phyloP scores from a whole-genome alignment of 2,113 vertebrate genomes.

The Megaceryle torquata region DNA sequence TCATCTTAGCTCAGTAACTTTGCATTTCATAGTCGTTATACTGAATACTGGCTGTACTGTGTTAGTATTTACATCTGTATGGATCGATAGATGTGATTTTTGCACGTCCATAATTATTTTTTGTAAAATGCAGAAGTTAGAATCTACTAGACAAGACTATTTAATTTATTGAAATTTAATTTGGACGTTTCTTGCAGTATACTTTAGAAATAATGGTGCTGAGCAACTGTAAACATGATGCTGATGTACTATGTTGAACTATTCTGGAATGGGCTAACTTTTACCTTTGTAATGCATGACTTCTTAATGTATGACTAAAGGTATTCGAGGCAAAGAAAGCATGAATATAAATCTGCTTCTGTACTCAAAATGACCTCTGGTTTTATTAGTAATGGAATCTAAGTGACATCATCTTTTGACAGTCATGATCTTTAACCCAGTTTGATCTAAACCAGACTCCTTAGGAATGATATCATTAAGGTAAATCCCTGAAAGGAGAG shows the following conservation, averaged over 20 bases:
- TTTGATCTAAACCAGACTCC: conserved; percentile 83
- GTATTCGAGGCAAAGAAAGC: conserved; percentile 63
- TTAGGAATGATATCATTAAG: conserved; percentile 77
- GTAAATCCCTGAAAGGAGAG: conserved; percentile 76
- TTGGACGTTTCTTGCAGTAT: background rate
- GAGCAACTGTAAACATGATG: background rate
- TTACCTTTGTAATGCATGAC: conserved; percentile 19
- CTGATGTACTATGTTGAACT: background rate
- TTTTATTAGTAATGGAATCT: conserved; percentile 75
- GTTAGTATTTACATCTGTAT: background rate
- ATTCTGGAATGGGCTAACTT: background rate
- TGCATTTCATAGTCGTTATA: background rate
- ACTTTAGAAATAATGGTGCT: background rate
- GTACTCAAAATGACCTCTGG: conserved; percentile 74
- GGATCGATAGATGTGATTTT: background rate
- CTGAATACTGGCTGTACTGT: background rate
- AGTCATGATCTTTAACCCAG: conserved; percentile 79
- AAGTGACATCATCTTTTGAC: conserved; percentile 79
- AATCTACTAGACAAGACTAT: background rate
- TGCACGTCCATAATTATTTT: background rate
- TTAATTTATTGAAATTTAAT: background rate
- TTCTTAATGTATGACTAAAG: conserved; percentile 15
- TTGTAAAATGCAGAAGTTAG: background rate
- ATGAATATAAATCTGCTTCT: conserved; percentile 64
- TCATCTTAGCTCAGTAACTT: background rate